Percentiles rank a stretch among this genome's conserved stretches.
Conservation (phyloP, 2,113 vertebrate genomes). For the Ictalurus punctatus region DNA sequence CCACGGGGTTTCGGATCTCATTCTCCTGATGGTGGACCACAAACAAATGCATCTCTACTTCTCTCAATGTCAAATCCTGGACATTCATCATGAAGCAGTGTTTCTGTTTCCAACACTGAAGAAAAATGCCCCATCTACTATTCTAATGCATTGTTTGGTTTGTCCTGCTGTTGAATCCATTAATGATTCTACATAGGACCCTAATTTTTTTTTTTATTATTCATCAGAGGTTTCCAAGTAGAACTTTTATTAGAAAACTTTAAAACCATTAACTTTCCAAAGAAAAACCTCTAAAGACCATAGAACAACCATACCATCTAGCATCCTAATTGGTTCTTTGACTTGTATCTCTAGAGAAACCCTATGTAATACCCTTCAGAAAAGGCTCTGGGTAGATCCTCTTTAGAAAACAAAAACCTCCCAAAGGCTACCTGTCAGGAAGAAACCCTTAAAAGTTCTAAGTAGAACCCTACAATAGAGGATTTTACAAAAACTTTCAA, state of each 20-base stretch:
- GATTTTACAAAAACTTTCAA: neutral
- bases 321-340: neutral
- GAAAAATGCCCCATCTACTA: neutral
- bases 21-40: slow-evolving; percentile 10
- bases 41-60: slow-evolving; percentile 24
- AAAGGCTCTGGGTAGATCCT: neutral
- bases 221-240: neutral
- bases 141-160: neutral
- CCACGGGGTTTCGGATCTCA: slow-evolving; percentile 3
- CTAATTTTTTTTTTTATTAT: neutral
- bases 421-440: neutral
- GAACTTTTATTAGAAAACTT: neutral
- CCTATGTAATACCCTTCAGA: neutral
- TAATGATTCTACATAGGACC: neutral
- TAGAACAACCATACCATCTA: neutral
- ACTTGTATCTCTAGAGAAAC: neutral
- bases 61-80: neutral
- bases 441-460: neutral
- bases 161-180: neutral
- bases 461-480: neutral
- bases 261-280: neutral
- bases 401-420: neutral
- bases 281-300: neutral
- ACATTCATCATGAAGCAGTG: neutral
- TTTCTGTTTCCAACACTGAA: neutral